Percentiles rank a stretch among this genome's conserved stretches.
phyloP scores from a whole-genome alignment of 2,888 invertebrate species.

The Acronicta psi region DNA sequence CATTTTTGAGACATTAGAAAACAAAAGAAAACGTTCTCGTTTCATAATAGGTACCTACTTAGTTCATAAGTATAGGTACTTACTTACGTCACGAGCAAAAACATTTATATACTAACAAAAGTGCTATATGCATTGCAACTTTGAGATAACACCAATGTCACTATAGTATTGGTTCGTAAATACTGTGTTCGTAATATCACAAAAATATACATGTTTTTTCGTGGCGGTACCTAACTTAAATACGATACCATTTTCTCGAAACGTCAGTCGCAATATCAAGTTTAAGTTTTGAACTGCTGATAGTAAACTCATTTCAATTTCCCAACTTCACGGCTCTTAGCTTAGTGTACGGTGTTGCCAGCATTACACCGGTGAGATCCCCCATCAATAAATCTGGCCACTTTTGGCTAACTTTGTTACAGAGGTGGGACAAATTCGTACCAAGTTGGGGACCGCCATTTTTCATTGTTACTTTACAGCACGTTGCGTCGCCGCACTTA shows the following conservation, averaged over 20 bases:
- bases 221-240: too few relatives aligned
- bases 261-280: conserved; percentile 32
- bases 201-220: too few relatives aligned
- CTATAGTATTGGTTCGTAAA: too few relatives aligned
- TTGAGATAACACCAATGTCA: too few relatives aligned
- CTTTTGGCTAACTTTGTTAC: conserved; percentile 64
- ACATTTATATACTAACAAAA: too few relatives aligned
- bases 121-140: too few relatives aligned
- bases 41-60: too few relatives aligned
- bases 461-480: conserved; percentile 65
- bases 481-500: conserved; percentile 54
- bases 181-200: too few relatives aligned
- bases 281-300: conserved; percentile 52
- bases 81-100: too few relatives aligned
- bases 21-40: too few relatives aligned
- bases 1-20: too few relatives aligned
- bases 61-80: too few relatives aligned
- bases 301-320: conserved; percentile 59
- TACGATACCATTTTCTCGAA: conserved; percentile 31
- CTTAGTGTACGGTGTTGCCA: conserved; percentile 51
- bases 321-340: conserved; percentile 51
- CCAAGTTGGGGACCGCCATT: conserved; percentile 59
- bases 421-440: conserved; percentile 62
- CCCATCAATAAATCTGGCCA: conserved; percentile 64
- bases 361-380: conserved; percentile 50